Conservation (phyloP, 2,113 vertebrate species). For the Microcebus lehilahytsara region DNA sequence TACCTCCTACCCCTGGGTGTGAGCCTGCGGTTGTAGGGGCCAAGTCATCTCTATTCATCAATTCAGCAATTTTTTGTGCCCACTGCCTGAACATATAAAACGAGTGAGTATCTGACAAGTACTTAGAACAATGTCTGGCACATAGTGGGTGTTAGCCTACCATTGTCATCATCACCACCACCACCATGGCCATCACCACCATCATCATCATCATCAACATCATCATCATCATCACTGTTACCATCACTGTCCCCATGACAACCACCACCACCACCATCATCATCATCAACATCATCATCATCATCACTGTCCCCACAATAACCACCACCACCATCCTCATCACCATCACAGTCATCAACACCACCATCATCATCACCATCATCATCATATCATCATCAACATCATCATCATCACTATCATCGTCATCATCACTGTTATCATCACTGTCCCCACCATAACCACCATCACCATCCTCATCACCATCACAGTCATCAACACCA, state of each 20-base stretch:
- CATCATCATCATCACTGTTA: rapidly evolving
- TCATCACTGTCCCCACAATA: no score
- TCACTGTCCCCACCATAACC: background rate
- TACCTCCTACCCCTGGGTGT: background rate
- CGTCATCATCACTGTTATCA: no score
- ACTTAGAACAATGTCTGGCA: background rate
- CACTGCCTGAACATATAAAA: background rate
- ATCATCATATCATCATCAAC: background rate
- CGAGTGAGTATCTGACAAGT: background rate
- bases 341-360: rapidly evolving
- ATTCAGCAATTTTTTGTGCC: background rate
- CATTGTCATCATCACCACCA: no score
- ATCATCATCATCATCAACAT: rapidly evolving
- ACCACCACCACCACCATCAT: background rate
- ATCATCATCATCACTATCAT: background rate
- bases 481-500: rapidly evolving
- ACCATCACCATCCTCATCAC: background rate
- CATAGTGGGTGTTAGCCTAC: background rate
- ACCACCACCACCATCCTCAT: background rate
- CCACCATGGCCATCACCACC: rapidly evolving
- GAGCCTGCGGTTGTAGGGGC: background rate
- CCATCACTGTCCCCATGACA: background rate
- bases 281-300: rapidly evolving
- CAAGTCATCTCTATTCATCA: background rate
- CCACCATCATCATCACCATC: background rate